phyloP scores from a whole-genome alignment of 2,888 invertebrate genomes.

The Rhingia rostrata region DNA sequence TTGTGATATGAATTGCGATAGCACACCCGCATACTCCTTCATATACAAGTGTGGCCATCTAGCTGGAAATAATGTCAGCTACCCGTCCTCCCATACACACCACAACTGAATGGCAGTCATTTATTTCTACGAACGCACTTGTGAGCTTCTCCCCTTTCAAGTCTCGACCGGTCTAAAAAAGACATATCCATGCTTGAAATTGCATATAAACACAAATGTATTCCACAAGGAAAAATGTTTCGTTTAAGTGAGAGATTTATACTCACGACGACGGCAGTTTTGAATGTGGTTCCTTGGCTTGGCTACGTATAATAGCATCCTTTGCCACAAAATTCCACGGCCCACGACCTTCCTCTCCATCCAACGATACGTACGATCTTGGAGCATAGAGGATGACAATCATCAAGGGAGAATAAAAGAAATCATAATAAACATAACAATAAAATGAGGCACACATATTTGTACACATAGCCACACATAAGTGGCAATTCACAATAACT shows the following conservation, averaged over 20 bases:
- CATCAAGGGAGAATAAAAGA: conserved; percentile 65
- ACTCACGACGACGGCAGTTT: conserved; percentile 42
- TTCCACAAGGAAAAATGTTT: conserved; percentile 64
- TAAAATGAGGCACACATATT: conserved; percentile 44
- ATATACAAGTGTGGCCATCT: neutral
- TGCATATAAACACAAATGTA: conserved; percentile 65
- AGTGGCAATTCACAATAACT: conserved; percentile 65
- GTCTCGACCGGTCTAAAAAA: conserved; percentile 1
- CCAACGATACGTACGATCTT: neutral
- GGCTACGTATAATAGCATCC: conserved; percentile 19
- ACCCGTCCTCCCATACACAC: neutral
- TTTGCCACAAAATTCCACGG: neutral
- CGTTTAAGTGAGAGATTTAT: conserved; percentile 66
- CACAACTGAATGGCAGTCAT: conserved; percentile 56
- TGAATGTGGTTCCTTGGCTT: conserved; percentile 23
- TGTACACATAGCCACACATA: conserved; percentile 12
- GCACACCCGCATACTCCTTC: neutral
- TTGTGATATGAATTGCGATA: conserved; percentile 41
- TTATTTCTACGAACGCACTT: conserved; percentile 37
- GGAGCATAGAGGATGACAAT: conserved; percentile 44
- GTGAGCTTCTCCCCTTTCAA: too few relatives aligned
- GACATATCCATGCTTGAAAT: conserved; percentile 47
- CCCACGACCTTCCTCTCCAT: neutral
- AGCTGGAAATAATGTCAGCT: conserved; percentile 3
- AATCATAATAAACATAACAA: conserved; percentile 73